Conservation (phyloP, 2,888 invertebrate genomes). For the Xestia rhomboidea region DNA sequence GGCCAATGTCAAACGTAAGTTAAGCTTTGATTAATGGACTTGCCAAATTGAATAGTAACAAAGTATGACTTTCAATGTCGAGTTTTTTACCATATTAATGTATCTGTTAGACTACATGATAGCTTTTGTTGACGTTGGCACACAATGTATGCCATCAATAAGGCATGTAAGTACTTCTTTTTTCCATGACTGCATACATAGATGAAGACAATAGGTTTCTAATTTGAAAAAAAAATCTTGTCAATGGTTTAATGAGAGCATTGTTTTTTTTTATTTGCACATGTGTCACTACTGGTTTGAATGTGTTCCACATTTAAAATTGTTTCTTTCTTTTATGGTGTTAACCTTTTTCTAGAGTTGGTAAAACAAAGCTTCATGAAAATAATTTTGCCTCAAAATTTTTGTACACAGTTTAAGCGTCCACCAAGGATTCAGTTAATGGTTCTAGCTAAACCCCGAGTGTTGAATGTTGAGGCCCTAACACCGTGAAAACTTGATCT, state of each 20-base stretch:
- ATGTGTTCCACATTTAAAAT: constrained; percentile 15
- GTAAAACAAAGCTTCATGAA: not conserved
- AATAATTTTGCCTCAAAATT: not conserved
- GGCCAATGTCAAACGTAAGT: constrained; percentile 4
- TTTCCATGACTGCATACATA: constrained; percentile 6
- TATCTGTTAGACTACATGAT: constrained; percentile 4
- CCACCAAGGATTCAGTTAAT: not conserved
- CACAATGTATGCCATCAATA: constrained; percentile 33
- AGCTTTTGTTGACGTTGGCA: constrained; percentile 21
- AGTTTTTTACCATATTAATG: constrained; percentile 14
- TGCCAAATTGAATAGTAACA: constrained; percentile 15
- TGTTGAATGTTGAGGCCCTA: not conserved
- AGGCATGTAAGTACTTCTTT: constrained; percentile 25
- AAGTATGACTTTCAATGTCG: constrained; percentile 7
- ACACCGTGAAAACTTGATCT: not conserved
- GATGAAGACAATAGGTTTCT: constrained; percentile 48
- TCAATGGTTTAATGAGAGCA: constrained; percentile 23
- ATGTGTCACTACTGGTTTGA: constrained; percentile 17
- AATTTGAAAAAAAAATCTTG: constrained; percentile 22
- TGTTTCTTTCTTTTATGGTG: not conserved
- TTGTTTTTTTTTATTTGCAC: constrained; percentile 40
- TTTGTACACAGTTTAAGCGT: not conserved
- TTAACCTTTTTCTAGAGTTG: not conserved
- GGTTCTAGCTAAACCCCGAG: not conserved
- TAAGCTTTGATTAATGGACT: constrained; percentile 25